Percentiles rank a stretch among this genome's conserved stretches.
These are phyloP conservation scores for Plutella xylostella DNA, from an alignment of 2,888 invertebrate species.

Conservation along the genomic window DNA sequence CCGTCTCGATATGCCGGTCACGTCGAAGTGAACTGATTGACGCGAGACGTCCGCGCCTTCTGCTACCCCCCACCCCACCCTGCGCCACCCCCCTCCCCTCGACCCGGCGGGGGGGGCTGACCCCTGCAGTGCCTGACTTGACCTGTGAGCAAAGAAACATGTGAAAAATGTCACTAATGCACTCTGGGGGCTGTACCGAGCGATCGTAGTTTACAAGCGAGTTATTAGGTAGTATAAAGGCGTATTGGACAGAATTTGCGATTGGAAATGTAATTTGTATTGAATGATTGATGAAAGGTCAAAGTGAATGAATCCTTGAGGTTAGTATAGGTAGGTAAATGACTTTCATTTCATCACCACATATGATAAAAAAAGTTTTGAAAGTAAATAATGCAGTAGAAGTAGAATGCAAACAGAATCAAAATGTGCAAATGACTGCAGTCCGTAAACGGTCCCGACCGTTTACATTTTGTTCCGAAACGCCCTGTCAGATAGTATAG, in stretches of 20 bases:
- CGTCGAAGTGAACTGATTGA: slow-evolving; percentile 64
- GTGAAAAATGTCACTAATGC: slow-evolving; percentile 69
- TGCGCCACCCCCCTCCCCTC: slow-evolving; percentile 16
- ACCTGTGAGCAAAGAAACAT: slow-evolving; percentile 59
- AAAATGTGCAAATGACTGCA: too few relatives aligned
- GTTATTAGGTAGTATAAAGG: neutral
- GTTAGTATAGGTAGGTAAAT: too few relatives aligned
- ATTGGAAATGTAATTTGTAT: too few relatives aligned
- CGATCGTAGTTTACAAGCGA: neutral
- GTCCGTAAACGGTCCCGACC: neutral
- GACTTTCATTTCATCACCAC: too few relatives aligned
- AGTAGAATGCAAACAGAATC: too few relatives aligned
- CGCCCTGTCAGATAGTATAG: slow-evolving; percentile 5
- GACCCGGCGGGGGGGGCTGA: slow-evolving; percentile 5
- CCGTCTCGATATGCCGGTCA: slow-evolving; percentile 50
- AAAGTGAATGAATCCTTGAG: too few relatives aligned
- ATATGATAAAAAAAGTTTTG: too few relatives aligned
- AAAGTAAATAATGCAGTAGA: too few relatives aligned
- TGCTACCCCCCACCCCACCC: slow-evolving; percentile 14
- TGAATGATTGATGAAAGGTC: too few relatives aligned
- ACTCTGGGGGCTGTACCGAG: slow-evolving; percentile 26
- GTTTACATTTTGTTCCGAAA: neutral
- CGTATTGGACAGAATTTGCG: too few relatives aligned
- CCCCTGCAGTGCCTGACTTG: slow-evolving; percentile 34
- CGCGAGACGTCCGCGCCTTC: slow-evolving; percentile 63